Evolutionary conservation across 2,797 vertebrate species (phyloP), one percentile per base, ranked within the genome.

Genomic region (Acanthornis magna): DNA sequence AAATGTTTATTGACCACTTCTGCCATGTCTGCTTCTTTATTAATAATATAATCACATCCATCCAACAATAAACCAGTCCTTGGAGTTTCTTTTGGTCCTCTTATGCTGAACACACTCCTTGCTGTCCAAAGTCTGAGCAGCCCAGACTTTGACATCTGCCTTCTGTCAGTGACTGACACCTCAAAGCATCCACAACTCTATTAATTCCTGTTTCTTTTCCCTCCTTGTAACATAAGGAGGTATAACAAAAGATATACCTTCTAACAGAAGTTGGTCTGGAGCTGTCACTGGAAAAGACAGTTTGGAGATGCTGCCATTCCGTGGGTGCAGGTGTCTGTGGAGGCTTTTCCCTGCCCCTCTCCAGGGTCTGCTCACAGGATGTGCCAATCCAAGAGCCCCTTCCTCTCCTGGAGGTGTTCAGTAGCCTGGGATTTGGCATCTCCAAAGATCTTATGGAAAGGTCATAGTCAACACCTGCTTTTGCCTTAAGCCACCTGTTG

Each of bases 1-100:
- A 88, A 85, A 85, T 78, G 68, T 89, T 89, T 80, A 83, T 84
- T 75, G 93, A 88, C 45, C 50, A 55, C 48, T 88, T 85, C 58
- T 91, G 61, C 50, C 40, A 34, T 42, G 21, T 27, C 71, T 90
- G 62, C 34, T 70, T 72, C 63, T 73, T 81, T 76, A 66, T 61
- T 68, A 93, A 73, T 76, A 88, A 67, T 55, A 72, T 23, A 67
- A 58, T 74, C 6, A 60, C 30, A 73, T 76, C 38, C 16, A 30
- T 11, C 1, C 1, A 88, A 54, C 82, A 86, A 51, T 48, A 75
- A 86, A 70, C 20, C 36, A 38, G 40, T 47, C 62, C 51, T 81
- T 86, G 55, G 70, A 75, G 62, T 88, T 73, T 58, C 65, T 81
- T 89, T 58, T 84, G 58, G 27, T 32, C 27, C 25, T 84, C 22